phyloP scores from a whole-genome alignment of 2,888 invertebrate genomes.

The Drosophila gaucha region DNA sequence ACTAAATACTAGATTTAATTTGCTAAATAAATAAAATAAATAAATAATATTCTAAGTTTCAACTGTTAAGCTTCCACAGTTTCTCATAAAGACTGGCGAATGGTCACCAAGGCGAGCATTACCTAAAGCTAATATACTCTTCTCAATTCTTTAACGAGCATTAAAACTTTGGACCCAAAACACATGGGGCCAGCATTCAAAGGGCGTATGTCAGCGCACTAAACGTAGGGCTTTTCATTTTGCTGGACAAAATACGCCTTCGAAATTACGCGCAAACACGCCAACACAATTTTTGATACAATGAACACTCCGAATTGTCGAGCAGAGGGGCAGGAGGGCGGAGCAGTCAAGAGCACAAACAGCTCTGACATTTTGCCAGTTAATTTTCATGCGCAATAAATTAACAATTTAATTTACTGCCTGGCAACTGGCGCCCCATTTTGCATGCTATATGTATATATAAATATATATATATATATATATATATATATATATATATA shows the following conservation, averaged over 20 bases:
- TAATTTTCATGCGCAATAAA: constrained; percentile 77
- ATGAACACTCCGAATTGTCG: constrained; percentile 10
- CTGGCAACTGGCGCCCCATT: constrained; percentile 35
- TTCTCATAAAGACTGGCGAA: no score
- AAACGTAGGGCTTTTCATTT: constrained; percentile 26
- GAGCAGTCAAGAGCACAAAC: not conserved
- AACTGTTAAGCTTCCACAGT: no score
- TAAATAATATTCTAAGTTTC: no score
- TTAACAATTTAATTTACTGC: constrained; percentile 78
- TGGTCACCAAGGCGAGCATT: no score
- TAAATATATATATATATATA: no score
- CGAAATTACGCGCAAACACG: constrained; percentile 38
- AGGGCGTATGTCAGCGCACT: constrained; percentile 19
- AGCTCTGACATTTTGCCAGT: constrained; percentile 60
- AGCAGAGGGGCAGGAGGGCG: not conserved
- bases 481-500: not conserved
- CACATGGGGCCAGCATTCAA: constrained; percentile 4
- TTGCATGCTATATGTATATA: constrained; percentile 11
- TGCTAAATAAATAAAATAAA: no score
- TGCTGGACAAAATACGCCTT: constrained; percentile 6
- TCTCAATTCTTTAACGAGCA: not conserved
- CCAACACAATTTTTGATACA: constrained; percentile 25
- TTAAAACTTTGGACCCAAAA: constrained; percentile 30
- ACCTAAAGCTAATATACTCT: not conserved
- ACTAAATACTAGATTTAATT: no score